Base-by-base conservation (phyloP, 2,113 vertebrate genomes). In the Origma solitaria region DNA sequence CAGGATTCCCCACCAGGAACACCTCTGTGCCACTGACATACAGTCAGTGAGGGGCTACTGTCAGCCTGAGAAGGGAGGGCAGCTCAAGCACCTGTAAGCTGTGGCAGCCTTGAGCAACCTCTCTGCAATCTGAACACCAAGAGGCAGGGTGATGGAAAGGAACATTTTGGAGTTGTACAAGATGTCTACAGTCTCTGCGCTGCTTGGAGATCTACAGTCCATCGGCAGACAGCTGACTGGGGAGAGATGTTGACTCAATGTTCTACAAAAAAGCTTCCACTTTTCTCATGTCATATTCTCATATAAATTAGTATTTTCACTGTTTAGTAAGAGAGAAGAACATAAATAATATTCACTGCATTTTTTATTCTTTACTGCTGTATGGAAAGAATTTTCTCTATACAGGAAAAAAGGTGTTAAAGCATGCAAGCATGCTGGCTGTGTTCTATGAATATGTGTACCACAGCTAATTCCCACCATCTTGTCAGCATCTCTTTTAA, bases 1-100 rank as follows among this genome's bases (percentile, higher is more conserved):
- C 56, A 44, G 14, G 30, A 42, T 5, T 65, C 18, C 58, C 33
- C 42, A 45, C 3, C 40, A 65, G n/a, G 33, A 83, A 72, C 0
- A 7, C 7, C 22, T 79, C 4, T 68, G 56, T 33, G 33, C 14
- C 17, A 6, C 35, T 47, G 51, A 30, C 0, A 5, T 10, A 23
- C 0, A 0, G 37, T 23, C 58, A 83, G 50, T 0, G 4, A 86
- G 22, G 37, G 31, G 7, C 0, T 3, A 24, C 31, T 16, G 9
- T 17, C 42, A 65, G 31, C 21, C 50, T 40, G 21, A 54, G n/a
- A 81, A 76, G 0, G 3, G n/a, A 95, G 68, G 6, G 40, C 51
- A 91, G 33, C 42, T 30, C 68, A 69, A 24, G 10, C 2, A 2
- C 11, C 61, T n/a, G 10, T 13, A 11, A 50, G 44, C 24, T 47